Evolutionary conservation across 1,140 invertebrate genomes (phyloP).

Genomic region (Teleopsis dalmanni): DNA sequence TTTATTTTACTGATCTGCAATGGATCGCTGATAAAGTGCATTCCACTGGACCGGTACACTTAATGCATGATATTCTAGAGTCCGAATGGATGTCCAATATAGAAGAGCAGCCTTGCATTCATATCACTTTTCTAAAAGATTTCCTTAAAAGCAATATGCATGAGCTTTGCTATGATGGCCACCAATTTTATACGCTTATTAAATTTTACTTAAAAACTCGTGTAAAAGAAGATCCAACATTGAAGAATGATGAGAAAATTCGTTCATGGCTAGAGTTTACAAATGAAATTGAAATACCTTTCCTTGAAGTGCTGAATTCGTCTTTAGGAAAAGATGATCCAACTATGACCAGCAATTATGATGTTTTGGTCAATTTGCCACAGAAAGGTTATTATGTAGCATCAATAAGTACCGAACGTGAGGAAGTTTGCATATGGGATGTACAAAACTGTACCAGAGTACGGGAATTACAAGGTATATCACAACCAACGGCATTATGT

Average conservation of each 20-base stretch:
- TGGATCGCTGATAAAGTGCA: constrained; percentile 71
- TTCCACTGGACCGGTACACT: constrained; percentile 50
- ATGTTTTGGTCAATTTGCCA: constrained; percentile 36
- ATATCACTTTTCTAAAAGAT: constrained; percentile 55
- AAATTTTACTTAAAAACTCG: constrained; percentile 50
- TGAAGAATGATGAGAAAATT: constrained; percentile 36
- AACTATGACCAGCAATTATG: constrained; percentile 16
- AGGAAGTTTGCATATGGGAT: constrained; percentile 76
- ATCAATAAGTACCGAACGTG: constrained; percentile 61
- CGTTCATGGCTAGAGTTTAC: constrained; percentile 33
- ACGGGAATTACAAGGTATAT: constrained; percentile 59
- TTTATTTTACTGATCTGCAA: constrained; percentile 54
- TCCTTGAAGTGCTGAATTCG: constrained; percentile 35
- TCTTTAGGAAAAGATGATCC: constrained; percentile 20
- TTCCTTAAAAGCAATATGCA: constrained; percentile 58
- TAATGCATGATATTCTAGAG: constrained; percentile 31
- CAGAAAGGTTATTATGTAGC: constrained; percentile 55
- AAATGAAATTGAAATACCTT: constrained; percentile 35
- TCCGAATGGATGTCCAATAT: constrained; percentile 26
- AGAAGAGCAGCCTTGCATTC: constrained; percentile 31
- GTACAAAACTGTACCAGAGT: constrained; percentile 56
- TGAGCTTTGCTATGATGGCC: constrained; percentile 64
- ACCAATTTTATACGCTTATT: constrained; percentile 66
- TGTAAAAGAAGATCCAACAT: constrained; percentile 25
- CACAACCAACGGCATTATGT: constrained; percentile 61